A percentile compares a stretch with the other conserved stretches of the same genome.
These are phyloP conservation scores for Baronia brevicornis DNA, from an alignment of 2,888 invertebrate genomes.

Conservation along the genomic window DNA sequence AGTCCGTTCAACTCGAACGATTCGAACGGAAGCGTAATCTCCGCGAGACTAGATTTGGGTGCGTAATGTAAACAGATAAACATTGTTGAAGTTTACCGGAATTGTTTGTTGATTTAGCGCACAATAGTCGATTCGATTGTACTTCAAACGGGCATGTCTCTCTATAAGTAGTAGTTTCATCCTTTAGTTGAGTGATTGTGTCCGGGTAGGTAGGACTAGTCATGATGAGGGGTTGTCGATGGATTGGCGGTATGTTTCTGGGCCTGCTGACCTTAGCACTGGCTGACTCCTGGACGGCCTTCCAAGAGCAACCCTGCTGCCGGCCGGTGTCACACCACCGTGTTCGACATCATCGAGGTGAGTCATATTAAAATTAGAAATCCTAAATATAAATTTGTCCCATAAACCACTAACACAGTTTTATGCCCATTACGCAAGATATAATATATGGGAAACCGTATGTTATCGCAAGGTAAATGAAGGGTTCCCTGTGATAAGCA, in stretches of 20 bases:
- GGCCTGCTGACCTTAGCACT: slow-evolving; percentile 60
- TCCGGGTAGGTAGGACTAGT: slow-evolving; percentile 27
- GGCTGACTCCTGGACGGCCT: slow-evolving; percentile 80
- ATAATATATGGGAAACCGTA: slow-evolving; percentile 3
- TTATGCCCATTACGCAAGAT: slow-evolving; percentile 2
- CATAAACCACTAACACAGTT: background rate
- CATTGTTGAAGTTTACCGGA: slow-evolving; percentile 57
- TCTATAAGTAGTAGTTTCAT: slow-evolving; percentile 29
- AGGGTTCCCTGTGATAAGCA: slow-evolving; percentile 1
- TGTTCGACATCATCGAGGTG: slow-evolving; percentile 79
- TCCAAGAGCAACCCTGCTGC: slow-evolving; percentile 80
- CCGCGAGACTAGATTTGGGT: slow-evolving; percentile 44
- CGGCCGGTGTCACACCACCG: slow-evolving; percentile 75
- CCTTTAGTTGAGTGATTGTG: slow-evolving; percentile 47
- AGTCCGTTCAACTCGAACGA: slow-evolving; percentile 47
- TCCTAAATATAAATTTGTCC: background rate
- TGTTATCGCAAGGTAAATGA: slow-evolving; percentile 8
- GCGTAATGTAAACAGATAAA: slow-evolving; percentile 60
- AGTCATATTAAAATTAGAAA: slow-evolving; percentile 26
- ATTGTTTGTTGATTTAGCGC: slow-evolving; percentile 48
- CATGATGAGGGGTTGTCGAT: slow-evolving; percentile 46
- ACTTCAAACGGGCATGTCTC: slow-evolving; percentile 31
- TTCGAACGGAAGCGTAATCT: slow-evolving; percentile 50
- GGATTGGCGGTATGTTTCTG: slow-evolving; percentile 51
- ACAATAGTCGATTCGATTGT: slow-evolving; percentile 33